Evolutionary conservation across 2,888 invertebrate species (phyloP).

Genomic region (Drosophila kuntzei): DNA sequence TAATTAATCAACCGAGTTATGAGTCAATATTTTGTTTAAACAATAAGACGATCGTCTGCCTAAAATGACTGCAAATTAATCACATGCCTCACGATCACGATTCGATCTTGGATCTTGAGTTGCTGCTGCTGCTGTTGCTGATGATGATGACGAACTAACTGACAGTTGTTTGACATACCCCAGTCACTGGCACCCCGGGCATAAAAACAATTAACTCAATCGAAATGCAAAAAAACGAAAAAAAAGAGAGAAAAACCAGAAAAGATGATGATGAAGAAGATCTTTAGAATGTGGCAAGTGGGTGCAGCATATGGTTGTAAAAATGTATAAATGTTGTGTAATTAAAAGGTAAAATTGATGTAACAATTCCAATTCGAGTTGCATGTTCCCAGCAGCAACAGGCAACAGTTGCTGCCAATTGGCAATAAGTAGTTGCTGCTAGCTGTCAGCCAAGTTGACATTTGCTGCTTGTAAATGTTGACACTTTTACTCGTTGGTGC

Average conservation of each 20-base stretch:
- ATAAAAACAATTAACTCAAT: conserved; percentile 77
- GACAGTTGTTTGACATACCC: conserved; percentile 81
- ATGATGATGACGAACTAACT: conserved; percentile 77
- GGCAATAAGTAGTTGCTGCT: conserved; percentile 38
- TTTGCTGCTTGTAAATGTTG: conserved; percentile 85
- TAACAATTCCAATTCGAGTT: conserved; percentile 61
- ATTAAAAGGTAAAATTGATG: conserved; percentile 78
- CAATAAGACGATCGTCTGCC: conserved; percentile 60
- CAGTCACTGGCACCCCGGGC: conserved; percentile 74
- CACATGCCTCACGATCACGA: conserved; percentile 68
- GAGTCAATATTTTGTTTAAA: conserved; percentile 77
- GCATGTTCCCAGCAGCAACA: conserved; percentile 26
- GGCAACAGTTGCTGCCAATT: conserved; percentile 67
- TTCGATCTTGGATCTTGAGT: conserved; percentile 39
- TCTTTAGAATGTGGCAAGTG: conserved; percentile 61
- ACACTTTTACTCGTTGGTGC: conserved; percentile 80
- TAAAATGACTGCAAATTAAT: conserved; percentile 76
- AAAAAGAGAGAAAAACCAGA: conserved; percentile 15
- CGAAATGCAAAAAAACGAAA: conserved; percentile 64
- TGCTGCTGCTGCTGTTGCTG: conserved; percentile 32
- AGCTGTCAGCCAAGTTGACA: conserved; percentile 83
- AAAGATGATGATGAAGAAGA: conserved; percentile 28
- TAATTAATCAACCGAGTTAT: conserved; percentile 78
- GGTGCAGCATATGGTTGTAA: conserved; percentile 73
- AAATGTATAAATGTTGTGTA: conserved; percentile 45